Evolutionary conservation across 2,888 invertebrate genomes (phyloP), one percentile per base, ranked within the genome.

Genomic region (Synanthedon myopaeformis): DNA sequence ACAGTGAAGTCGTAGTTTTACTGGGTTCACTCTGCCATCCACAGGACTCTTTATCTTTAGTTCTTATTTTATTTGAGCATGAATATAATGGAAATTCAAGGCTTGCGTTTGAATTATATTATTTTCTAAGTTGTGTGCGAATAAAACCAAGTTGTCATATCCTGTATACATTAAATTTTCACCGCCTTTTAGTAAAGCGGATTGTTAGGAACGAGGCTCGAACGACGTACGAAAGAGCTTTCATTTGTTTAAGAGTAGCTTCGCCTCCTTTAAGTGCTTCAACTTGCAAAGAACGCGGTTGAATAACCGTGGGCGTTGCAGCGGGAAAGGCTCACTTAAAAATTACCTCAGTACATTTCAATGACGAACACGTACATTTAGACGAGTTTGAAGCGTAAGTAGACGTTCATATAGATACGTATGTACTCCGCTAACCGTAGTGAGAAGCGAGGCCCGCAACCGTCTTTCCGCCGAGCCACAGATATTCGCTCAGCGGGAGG

Each of bases 221-320:
- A 76, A 72, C 70, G 72, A 66, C 67, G 72, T 72, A 76, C 69
- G 76, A 75, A 79, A 77, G 74, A 76, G 79, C 79, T 82, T 84
- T 82, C 79, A 83, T 82, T 84, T 82, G 83, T 84, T 82, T 81
- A 79, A 77, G 76, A 78, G 79, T 80, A 74, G 79, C 78, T 79
- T 77, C 75, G 74, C 77, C 73, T 76, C 72, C 76, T 76, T 76
- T 82, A 84, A 84, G 83, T 82, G 81, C 79, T 78, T 62, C 67
- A 74, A 72, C 76, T 79, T 77, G 77, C 75, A 66, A 63, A 67
- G 66, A 71, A 72, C 71, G 63, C 61, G 72, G 62, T 72, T 83
- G 82, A 82, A 83, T 82, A 79, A 77, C 76, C 70, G 74, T 71
- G 72, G 80, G 82, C 79, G 79, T 75, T 82, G 82, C 82, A 83